A percentile compares a stretch with the other conserved stretches of the same genome.
Conservation (phyloP, 2,797 vertebrate genomes). For the Mus caroli region DNA sequence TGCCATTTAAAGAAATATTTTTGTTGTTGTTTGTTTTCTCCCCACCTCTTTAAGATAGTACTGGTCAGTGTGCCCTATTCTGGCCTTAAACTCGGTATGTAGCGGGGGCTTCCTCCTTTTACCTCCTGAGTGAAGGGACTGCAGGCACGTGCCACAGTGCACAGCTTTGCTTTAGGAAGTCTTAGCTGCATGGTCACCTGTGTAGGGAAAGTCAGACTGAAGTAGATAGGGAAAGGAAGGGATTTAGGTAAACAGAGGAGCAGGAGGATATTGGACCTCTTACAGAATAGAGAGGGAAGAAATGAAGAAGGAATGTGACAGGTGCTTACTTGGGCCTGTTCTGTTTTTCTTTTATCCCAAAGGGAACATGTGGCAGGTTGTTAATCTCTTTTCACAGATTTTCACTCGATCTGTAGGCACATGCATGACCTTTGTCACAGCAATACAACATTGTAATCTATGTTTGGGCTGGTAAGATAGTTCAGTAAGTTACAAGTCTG, state of each 20-base stretch:
- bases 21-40: background rate
- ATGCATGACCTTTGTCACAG: background rate
- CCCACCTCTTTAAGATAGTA: background rate
- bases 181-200: background rate
- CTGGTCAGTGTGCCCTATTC: background rate
- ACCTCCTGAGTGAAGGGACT: background rate
- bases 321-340: background rate
- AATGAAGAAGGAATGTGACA: background rate
- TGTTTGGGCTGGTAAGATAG: background rate
- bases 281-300: conserved; percentile 5
- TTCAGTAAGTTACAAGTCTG: background rate
- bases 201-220: background rate
- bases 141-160: background rate
- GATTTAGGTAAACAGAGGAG: conserved; percentile 21
- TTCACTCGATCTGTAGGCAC: background rate
- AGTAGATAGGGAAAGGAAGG: background rate
- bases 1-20: background rate
- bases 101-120: background rate
- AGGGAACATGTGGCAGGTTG: background rate
- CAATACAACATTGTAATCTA: background rate
- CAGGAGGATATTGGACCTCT: background rate
- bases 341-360: background rate
- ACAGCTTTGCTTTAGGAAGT: background rate
- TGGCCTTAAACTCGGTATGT: background rate
- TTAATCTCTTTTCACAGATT: background rate